Conservation (phyloP, 2,113 vertebrate genomes). For the Aspidoscelis tigris region DNA sequence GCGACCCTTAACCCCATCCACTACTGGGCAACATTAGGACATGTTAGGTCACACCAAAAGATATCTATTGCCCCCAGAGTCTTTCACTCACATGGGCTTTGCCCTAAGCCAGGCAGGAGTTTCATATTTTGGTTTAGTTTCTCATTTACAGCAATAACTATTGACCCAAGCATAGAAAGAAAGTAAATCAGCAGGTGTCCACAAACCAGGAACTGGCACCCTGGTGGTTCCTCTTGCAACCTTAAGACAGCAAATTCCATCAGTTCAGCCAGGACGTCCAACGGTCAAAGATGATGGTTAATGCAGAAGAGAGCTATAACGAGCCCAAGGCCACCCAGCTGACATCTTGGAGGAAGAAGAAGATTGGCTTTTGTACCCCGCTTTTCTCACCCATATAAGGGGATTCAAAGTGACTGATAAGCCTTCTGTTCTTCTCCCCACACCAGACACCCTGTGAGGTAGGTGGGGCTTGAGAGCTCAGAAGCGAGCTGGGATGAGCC, state of each 20-base stretch:
- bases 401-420: too few species aligned
- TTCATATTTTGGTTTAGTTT: conserved; percentile 67
- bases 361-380: too few species aligned
- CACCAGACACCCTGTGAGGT: too few species aligned
- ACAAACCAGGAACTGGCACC: neutral
- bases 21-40: conserved; percentile 65
- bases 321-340: too few species aligned
- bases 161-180: conserved; percentile 24
- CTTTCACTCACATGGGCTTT: conserved; percentile 44
- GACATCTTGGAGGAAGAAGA: too few species aligned
- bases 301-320: too few species aligned
- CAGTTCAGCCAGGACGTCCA: neutral
- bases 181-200: neutral
- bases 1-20: conserved; percentile 72
- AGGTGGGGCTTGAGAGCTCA: too few species aligned
- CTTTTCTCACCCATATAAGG: too few species aligned
- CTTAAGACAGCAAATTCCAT: neutral
- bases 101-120: conserved; percentile 26
- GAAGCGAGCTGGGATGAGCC: too few species aligned
- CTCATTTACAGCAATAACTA: conserved; percentile 63
- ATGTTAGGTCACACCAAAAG: conserved; percentile 73
- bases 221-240: too few species aligned
- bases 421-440: too few species aligned
- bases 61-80: conserved; percentile 64
- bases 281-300: neutral